Base-by-base conservation (phyloP, 1,140 invertebrate genomes). In the Pseudomyrmex flavicornis region DNA sequence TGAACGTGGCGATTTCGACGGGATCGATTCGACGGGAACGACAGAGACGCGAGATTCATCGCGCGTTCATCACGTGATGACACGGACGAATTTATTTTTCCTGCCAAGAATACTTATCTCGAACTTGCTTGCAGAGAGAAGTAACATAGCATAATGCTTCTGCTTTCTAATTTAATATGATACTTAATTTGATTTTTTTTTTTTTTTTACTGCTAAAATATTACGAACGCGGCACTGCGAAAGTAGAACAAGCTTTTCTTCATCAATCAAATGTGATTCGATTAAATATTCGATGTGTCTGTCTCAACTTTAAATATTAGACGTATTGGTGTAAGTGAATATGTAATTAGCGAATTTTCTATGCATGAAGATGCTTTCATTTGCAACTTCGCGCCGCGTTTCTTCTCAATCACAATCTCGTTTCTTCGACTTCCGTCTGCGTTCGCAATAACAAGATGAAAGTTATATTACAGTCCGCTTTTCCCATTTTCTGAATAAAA, bases 321-420 rank as follows among this genome's bases (percentile, higher is more conserved):
- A 15, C n/a, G 15, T n/a, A n/a, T 26, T 20, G 20, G 20, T 44
- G 22, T 17, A 17, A 17, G n/a, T 35, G 65, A 77, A 79, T 58
- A 20, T 56, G 35, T 79, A 79, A 79, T 70, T 59, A 70, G 65
- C 63, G 44, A 59, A 72, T 80, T 72, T n/a, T 12, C 20, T 72
- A 80, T 80, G 44, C 76, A 72, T 61, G 2, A 72, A 80, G 20
- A 72, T 61, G 22, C 20, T 20, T 35, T 12, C 76, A 59, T 70
- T 59, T 70, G 48, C 20, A 69, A 69, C 65, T 69, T 79, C 12
- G 76, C 54, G 20, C 54, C 15, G 52, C 35, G 20, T 80, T 48
- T 50, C 50, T 80, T 80, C 44, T 12, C 17, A 17, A 59, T 12
- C 48, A 61, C 50, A 17, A 80, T 80, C 22, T 58, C 58, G 13